Base-by-base conservation (phyloP, 2,888 invertebrate species). In the Cyaniris semiargus region DNA sequence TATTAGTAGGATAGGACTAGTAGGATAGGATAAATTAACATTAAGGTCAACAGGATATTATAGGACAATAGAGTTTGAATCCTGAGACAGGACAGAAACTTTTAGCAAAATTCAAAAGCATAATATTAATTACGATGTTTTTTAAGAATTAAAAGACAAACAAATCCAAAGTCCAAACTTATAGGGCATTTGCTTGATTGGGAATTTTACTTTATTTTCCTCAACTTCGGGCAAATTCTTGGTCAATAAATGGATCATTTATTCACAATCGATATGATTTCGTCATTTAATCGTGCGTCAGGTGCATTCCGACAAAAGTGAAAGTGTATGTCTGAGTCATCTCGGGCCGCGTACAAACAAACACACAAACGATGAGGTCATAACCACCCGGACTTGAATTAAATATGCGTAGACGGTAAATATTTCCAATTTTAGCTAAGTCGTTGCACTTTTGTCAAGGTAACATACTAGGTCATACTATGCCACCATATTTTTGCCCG, bases 301-400 rank as follows among this genome's bases (percentile, higher is more conserved):
- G 27, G 74, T 74, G 74, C 74, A 53, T 74, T 53, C 74, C 66
- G 23, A 60, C 21, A 21, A 23, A 60, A 60, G 60, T 60, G 60
- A 60, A 60, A 60, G 60, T 60, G 23, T 1, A 2, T 58, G 21
- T 3, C 10, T 60, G 60, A 60, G 23, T 60, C 60, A 60, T 60
- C 58, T 58, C 58, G 10, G 23, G 23, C 60, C 66, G 66, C 15
- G 27, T 10, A 66, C 66, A 66, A 23, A 18, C 66, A 60, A 60
- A 60, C 60, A 60, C 15, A 66, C 66, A 66, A 66, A 60, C 60
- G 66, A 18, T 66, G 66, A 66, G 27, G 66, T 66, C 66, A 66
- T 66, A 60, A 60, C 1, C 60, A 60, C 60, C 60, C 60, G 60
- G 60, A 60, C 60, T 21, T 58, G 58, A 58, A 58, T 58, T n/a